phyloP scores from a whole-genome alignment of 2,888 invertebrate species.

The Catocala nupta region DNA sequence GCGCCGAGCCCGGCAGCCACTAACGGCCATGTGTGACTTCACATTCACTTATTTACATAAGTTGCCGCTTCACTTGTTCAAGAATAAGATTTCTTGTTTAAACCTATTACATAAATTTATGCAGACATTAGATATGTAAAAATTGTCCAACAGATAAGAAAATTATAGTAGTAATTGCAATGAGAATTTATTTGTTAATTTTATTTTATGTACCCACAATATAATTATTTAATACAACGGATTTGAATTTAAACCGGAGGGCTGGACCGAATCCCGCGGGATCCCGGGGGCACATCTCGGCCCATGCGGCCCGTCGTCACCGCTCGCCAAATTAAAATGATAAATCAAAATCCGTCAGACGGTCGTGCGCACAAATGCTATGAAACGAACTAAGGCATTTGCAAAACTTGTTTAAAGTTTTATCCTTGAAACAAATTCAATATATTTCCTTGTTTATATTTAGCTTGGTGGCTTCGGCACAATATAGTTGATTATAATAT shows the following conservation, averaged over 20 bases:
- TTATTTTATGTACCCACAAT: constrained; percentile 63
- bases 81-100: constrained; percentile 31
- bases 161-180: constrained; percentile 36
- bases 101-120: constrained; percentile 30
- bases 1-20: constrained; percentile 50
- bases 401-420: constrained; percentile 54
- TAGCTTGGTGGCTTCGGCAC: constrained; percentile 18
- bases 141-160: constrained; percentile 29
- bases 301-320: constrained; percentile 66
- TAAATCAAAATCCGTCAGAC: constrained; percentile 83
- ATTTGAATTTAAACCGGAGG: constrained; percentile 74
- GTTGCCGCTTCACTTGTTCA: constrained; percentile 44
- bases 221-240: constrained; percentile 75
- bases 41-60: constrained; percentile 51
- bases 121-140: constrained; percentile 18
- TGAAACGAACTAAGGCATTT: constrained; percentile 55
- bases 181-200: constrained; percentile 57
- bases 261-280: constrained; percentile 66
- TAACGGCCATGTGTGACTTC: constrained; percentile 56
- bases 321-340: constrained; percentile 83
- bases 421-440: constrained; percentile 45
- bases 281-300: constrained; percentile 67
- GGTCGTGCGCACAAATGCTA: constrained; percentile 54
- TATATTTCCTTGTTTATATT: constrained; percentile 47
- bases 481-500: constrained; percentile 3